Conservation (phyloP, 2,888 invertebrate species). For the Gymnoscelis rufifasciata region DNA sequence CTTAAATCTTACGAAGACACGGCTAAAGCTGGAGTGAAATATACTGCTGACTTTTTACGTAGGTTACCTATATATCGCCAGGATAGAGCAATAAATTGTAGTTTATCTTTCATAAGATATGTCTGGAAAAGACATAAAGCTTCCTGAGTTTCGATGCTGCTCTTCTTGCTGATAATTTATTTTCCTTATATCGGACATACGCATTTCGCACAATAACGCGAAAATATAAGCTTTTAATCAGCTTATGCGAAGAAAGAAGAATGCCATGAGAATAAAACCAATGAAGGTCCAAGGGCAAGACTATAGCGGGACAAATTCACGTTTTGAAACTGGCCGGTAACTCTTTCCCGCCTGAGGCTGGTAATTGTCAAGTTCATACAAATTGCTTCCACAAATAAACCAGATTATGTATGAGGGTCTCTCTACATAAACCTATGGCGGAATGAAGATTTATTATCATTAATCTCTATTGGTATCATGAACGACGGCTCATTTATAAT, state of each 20-base stretch:
- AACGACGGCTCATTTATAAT: slow-evolving; percentile 7
- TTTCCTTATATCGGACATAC: neutral
- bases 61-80: slow-evolving; percentile 10
- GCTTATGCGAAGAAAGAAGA: neutral
- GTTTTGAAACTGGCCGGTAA: slow-evolving; percentile 38
- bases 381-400: slow-evolving; percentile 54
- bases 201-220: neutral
- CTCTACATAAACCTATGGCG: slow-evolving; percentile 26
- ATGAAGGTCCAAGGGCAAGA: slow-evolving; percentile 18
- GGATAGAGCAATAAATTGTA: slow-evolving; percentile 17
- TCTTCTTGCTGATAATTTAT: neutral
- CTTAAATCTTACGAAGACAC: slow-evolving; percentile 8
- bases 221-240: neutral
- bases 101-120: slow-evolving; percentile 5
- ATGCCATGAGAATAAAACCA: slow-evolving; percentile 10
- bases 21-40: neutral
- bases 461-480: slow-evolving; percentile 18
- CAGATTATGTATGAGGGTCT: slow-evolving; percentile 29
- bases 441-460: slow-evolving; percentile 29
- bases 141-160: neutral
- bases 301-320: slow-evolving; percentile 42
- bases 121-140: slow-evolving; percentile 1
- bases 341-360: slow-evolving; percentile 25
- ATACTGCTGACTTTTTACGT: slow-evolving; percentile 12
- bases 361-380: slow-evolving; percentile 50